These are phyloP conservation scores for Hydrotaea diabolus DNA, from an alignment of 2,888 invertebrate genomes.

Conservation along the genomic window DNA sequence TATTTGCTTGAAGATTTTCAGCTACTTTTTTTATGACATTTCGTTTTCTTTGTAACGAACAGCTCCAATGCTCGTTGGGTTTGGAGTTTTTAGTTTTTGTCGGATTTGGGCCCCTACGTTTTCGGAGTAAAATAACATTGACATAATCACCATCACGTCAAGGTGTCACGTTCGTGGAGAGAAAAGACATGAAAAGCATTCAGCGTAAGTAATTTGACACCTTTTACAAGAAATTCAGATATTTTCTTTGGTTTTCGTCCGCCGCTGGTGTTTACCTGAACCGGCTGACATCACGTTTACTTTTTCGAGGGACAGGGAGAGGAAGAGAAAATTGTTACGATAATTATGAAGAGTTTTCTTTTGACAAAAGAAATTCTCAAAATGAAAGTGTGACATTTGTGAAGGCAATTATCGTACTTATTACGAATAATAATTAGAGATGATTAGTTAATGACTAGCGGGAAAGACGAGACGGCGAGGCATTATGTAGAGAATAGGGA, in stretches of 20 bases:
- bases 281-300: background rate
- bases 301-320: background rate
- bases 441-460: background rate
- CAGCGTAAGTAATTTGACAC: constrained; percentile 1
- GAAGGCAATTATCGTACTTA: too few relatives aligned
- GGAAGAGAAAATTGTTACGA: too few relatives aligned
- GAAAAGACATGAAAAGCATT: background rate
- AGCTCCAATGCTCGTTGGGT: background rate
- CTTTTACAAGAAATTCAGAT: background rate
- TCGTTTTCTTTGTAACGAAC: background rate
- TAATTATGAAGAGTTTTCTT: background rate
- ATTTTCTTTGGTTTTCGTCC: background rate
- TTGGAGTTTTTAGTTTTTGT: background rate
- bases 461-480: background rate
- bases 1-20: constrained; percentile 9
- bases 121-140: constrained; percentile 31
- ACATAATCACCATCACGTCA: constrained; percentile 40
- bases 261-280: background rate
- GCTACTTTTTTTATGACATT: background rate
- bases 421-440: background rate
- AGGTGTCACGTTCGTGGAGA: constrained; percentile 29
- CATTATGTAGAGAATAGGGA: too few relatives aligned
- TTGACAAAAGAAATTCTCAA: constrained; percentile 6
- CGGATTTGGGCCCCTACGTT: background rate
- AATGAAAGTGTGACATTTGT: constrained; percentile 22